Evolutionary conservation across 2,797 vertebrate genomes (phyloP).

Genomic region (Typhlichthys subterraneus): DNA sequence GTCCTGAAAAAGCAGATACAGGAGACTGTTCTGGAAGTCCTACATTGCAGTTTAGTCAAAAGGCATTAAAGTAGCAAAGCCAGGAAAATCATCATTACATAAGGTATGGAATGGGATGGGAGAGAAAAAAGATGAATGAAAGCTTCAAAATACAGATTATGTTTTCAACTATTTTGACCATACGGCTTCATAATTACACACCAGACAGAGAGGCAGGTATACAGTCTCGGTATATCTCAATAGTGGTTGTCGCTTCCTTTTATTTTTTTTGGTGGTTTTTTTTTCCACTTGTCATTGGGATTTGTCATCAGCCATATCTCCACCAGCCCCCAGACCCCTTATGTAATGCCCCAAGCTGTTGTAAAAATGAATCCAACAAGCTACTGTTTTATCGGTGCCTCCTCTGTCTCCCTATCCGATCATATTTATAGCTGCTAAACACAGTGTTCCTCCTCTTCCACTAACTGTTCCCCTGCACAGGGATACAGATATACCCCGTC

Average conservation of each 20-base stretch:
- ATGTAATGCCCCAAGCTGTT: conserved; percentile 71
- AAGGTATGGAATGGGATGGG: neutral
- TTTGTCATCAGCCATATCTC: conserved; percentile 46
- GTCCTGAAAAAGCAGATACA: neutral
- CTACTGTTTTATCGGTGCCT: conserved; percentile 55
- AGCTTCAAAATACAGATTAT: conserved; percentile 12
- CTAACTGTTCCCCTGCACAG: conserved; percentile 43
- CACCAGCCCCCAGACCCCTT: conserved; percentile 49
- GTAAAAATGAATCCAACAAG: conserved; percentile 66
- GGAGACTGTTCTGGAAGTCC: conserved; percentile 9
- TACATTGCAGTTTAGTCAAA: conserved; percentile 53
- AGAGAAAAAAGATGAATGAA: conserved; percentile 30
- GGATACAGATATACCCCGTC: conserved; percentile 4
- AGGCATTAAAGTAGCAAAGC: conserved; percentile 36
- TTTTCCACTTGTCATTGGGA: conserved; percentile 49
- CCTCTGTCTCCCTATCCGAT: conserved; percentile 52
- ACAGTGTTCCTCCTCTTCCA: conserved; percentile 46
- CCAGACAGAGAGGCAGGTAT: too few species aligned
- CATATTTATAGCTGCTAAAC: conserved; percentile 48
- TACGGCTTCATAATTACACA: too few species aligned
- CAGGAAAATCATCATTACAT: conserved; percentile 37
- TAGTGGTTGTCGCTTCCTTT: too few species aligned
- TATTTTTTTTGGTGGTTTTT: conserved; percentile 10
- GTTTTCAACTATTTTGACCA: too few species aligned
- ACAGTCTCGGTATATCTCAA: too few species aligned